phyloP scores from a whole-genome alignment of 2,888 invertebrate genomes.

The Hydrotaea diabolus region DNA sequence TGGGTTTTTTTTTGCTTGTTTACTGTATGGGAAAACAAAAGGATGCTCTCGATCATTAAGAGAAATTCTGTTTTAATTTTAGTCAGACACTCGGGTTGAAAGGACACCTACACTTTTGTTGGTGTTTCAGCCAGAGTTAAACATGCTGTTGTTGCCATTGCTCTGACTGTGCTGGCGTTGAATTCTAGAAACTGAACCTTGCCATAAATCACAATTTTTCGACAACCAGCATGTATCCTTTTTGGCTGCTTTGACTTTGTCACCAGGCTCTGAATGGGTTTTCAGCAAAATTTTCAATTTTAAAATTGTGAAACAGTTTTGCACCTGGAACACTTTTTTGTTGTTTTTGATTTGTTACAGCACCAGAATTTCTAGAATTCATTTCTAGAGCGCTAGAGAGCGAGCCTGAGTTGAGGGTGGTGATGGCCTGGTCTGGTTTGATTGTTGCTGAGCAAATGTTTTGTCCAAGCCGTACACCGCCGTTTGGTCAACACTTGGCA shows the following conservation, averaged over 20 bases:
- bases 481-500: constrained; percentile 63
- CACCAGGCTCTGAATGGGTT: constrained; percentile 26
- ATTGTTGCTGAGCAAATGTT: no score
- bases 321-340: constrained; percentile 53
- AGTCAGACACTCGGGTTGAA: no score
- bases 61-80: constrained; percentile 38
- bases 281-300: not conserved
- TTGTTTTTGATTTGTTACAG: constrained; percentile 29
- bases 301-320: constrained; percentile 32
- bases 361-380: not conserved
- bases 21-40: constrained; percentile 25
- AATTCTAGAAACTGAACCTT: constrained; percentile 28
- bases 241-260: constrained; percentile 29
- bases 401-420: constrained; percentile 47
- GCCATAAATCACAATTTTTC: constrained; percentile 59
- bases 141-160: not conserved
- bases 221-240: constrained; percentile 56
- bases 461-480: constrained; percentile 59
- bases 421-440: constrained; percentile 38
- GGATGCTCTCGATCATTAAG: constrained; percentile 44
- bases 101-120: constrained; percentile 58
- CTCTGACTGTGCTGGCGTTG: constrained; percentile 10
- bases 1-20: not conserved
- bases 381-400: not conserved
- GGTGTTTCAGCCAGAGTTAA: not conserved